Base-by-base conservation (phyloP, 2,113 vertebrate species). In the Synodontis membranacea region DNA sequence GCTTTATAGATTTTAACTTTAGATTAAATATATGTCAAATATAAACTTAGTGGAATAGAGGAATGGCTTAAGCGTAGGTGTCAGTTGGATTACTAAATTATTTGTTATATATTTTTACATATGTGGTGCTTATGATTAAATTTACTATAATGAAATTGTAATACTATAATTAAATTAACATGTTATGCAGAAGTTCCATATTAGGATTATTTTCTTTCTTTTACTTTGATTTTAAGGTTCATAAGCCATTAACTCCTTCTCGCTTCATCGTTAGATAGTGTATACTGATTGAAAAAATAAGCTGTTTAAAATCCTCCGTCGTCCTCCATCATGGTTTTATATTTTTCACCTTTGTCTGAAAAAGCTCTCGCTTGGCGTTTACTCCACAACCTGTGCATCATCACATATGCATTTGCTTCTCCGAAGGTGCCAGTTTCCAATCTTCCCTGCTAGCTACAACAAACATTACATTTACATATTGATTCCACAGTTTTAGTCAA, bases 401-500 rank as follows among this genome's bases (percentile, higher is more conserved):
- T 95, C 94, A 92, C 92, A 93, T 94, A 94, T 95, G 94, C 94
- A 94, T 93, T 91, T 87, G 90, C 89, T 92, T 88, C 89, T 92
- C 91, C 90, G 90, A 91, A 91, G 89, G 90, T 92, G 92, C 94
- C 93, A 93, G 93, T 95, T 95, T 94, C 93, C 95, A 95, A 96
- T 95, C 93, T 96, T 95, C 96, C 95, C 94, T 94, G 95, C 97
- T 98, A 99, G 97, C 97, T 97, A 98, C 97, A 98, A 99, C 98
- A 99, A 99, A 99, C 98, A 99, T 97, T 98, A 97, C 97, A 98
- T 99, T 99, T 99, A 98, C 98, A 99, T 99, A 98, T 97, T 97
- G 97, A 99, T 98, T 98, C 97, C 96, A 95, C 96, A 97, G 97
- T 99, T 99, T 99, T 97, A 98, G 97, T 99, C 97, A 98, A 97